Percentiles rank a stretch among this genome's conserved stretches.
Conservation (phyloP, 2,888 invertebrate genomes). For the Noctua fimbriata region DNA sequence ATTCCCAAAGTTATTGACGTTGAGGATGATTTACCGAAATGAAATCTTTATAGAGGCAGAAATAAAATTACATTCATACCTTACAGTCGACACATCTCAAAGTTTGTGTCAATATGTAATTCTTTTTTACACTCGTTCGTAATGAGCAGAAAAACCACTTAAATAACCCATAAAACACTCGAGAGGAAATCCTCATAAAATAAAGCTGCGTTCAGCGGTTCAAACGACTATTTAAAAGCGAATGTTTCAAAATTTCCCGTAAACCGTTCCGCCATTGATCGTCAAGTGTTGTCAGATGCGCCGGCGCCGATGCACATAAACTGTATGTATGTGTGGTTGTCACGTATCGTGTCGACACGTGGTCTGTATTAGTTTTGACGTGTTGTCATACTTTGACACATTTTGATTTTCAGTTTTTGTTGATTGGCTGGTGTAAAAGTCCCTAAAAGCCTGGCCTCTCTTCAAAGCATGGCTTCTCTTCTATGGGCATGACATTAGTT, state of each 20-base stretch:
- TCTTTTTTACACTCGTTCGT: not conserved
- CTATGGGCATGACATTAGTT: not conserved
- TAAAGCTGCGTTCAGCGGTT: constrained; percentile 37
- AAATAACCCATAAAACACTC: constrained; percentile 28
- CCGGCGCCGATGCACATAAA: constrained; percentile 40
- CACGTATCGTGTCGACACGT: constrained; percentile 56
- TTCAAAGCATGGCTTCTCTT: not conserved
- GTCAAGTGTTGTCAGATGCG: constrained; percentile 65
- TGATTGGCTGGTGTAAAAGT: not conserved
- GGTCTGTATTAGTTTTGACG: constrained; percentile 59
- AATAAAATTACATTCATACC: not conserved
- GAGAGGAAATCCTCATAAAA: constrained; percentile 45
- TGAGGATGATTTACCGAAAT: not conserved
- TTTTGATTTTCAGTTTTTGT: constrained; percentile 32
- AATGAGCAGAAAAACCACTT: constrained; percentile 26
- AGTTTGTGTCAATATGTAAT: not conserved
- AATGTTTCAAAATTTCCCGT: constrained; percentile 58
- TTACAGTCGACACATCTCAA: not conserved
- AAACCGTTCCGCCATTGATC: constrained; percentile 67
- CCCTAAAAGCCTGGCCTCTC: not conserved
- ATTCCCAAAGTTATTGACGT: not conserved
- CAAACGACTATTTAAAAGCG: constrained; percentile 54
- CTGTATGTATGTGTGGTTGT: constrained; percentile 12
- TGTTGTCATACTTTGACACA: constrained; percentile 50
- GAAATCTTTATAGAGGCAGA: not conserved